Evolutionary conservation across 2,113 vertebrate genomes (phyloP), one percentile per base, ranked within the genome.

Genomic region (Rostratula benghalensis): DNA sequence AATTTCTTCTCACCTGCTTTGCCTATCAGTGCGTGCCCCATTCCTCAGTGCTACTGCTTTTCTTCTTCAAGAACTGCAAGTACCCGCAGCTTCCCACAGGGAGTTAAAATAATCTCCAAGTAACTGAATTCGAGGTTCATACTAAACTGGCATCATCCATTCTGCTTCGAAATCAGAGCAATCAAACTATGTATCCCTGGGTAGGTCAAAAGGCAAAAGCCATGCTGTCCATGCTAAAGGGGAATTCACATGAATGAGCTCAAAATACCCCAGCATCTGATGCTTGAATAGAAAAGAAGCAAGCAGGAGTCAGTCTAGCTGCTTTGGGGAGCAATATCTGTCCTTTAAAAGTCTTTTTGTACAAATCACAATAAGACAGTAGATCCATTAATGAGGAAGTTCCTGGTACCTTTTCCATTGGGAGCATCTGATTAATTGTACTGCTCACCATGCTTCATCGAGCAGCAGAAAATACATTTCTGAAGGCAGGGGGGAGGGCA

Each of bases 161-260:
- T 21, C 43, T 39, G 27, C 50, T 86, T 53, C 51, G 48, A 93
- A 70, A 82, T 59, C 7, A 28, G 90, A 74, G 37, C 71, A 88
- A 65, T 28, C 16, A 89, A 91, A 67, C 28, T 13, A 21, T 45
- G 37, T 21, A 31, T 43, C 60, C 45, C 78, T 65, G 46, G 37
- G 83, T 74, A 77, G 63, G 39, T 80, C 65, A 86, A 86, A 91
- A 94, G 71, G 46, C 71, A 81, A 88, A 90, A 23, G 50, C 48
- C 77, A 75, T 21, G 2, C 46, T 53, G 6, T n/a, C 46, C 3
- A 3, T 80, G 50, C 54, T 83, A 79, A 88, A 88, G 35, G 70
- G 21, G 39, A 43, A 91, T 88, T 95, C 80, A 33, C 80, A 37
- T 83, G 79, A 91, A 94, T 90, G 37, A 83, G 37, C 59, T 79